Base-by-base conservation (phyloP, 2,113 vertebrate species). In the Promerops cafer region DNA sequence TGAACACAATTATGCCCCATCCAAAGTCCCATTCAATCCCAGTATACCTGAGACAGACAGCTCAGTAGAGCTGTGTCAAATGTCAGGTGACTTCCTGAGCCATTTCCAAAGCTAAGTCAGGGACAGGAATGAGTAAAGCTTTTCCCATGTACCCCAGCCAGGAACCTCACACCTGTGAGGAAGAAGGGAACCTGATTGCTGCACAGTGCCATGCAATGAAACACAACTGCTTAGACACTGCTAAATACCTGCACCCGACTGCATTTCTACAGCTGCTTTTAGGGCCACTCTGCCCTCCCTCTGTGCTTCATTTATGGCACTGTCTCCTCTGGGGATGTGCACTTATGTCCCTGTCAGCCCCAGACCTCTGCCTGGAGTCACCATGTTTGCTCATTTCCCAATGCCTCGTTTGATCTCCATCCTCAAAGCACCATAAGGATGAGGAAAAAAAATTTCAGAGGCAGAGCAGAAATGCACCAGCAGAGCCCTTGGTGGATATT, bases 361-460 rank as follows among this genome's bases (percentile, higher is more conserved):
- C 10, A 44, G 13, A 26, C 5, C 27, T 24, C 56, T 40, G 42
- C 35, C 37, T 42, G 27, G 39, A 19, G 10, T 18, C 39, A 63
- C 30, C 22, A 12, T 0, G 1, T 24, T n/a, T 60, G 45, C 52
- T 63, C 13, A 42, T 31, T 52, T 40, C 24, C 13, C 60, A 69
- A 10, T 0, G 2, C 4, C 35, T 44, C 0, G 0, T 66, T 82
- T 66, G 16, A 66, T 82, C 15, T 40, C 70, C 28, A n/a, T 13
- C 53, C 18, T 11, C 27, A 30, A 76, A 57, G 50, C 11, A 44
- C 28, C 42, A 37, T 12, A n/a, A 60, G 20, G 22, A 70, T 8
- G 21, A 80, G 10, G 35, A 57, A 37, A 69, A 76, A 35, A 39
- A 16, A 28, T 72, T 87, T 49, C 31, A 68, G 35, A 71, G 19